phyloP scores from a whole-genome alignment of 2,888 invertebrate species.

The Desoria tigrina region DNA sequence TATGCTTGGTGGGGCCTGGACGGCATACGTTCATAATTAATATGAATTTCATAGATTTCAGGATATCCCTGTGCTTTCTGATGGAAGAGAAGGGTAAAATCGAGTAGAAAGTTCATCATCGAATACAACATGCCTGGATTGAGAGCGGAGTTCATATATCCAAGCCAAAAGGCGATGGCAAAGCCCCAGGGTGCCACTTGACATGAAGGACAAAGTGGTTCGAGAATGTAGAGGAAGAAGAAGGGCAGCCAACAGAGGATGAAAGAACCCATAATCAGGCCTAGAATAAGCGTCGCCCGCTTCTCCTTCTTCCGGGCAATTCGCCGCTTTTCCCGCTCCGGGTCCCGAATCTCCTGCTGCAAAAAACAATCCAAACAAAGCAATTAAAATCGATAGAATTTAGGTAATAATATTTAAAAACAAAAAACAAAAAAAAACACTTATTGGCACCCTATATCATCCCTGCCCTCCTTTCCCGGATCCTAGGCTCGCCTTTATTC shows the following conservation, averaged over 20 bases:
- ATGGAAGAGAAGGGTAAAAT: too few relatives aligned
- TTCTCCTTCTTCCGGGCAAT: slow-evolving; percentile 94
- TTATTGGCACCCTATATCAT: neutral
- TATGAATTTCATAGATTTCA: too few relatives aligned
- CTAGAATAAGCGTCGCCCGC: slow-evolving; percentile 91
- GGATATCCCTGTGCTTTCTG: too few relatives aligned
- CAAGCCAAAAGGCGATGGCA: slow-evolving; percentile 92
- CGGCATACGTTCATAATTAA: too few relatives aligned
- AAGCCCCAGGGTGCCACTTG: slow-evolving; percentile 81
- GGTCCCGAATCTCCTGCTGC: slow-evolving; percentile 65
- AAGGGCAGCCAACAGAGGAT: slow-evolving; percentile 97
- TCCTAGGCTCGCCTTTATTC: too few relatives aligned
- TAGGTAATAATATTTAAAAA: neutral
- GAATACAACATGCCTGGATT: slow-evolving; percentile 67
- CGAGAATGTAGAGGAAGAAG: slow-evolving; percentile 88
- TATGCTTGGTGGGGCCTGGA: too few relatives aligned
- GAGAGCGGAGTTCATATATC: slow-evolving; percentile 94
- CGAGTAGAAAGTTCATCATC: too few relatives aligned
- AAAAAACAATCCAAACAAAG: too few relatives aligned
- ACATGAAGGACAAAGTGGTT: slow-evolving; percentile 74
- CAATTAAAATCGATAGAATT: slow-evolving; percentile 9
- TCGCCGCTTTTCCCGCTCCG: slow-evolving; percentile 88
- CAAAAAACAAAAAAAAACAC: neutral
- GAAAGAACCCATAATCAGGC: slow-evolving; percentile 97
- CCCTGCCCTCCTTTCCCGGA: too few relatives aligned